Evolutionary conservation across 2,888 invertebrate species (phyloP), one percentile per base, ranked within the genome.

Genomic region (Nemurella pictetii): DNA sequence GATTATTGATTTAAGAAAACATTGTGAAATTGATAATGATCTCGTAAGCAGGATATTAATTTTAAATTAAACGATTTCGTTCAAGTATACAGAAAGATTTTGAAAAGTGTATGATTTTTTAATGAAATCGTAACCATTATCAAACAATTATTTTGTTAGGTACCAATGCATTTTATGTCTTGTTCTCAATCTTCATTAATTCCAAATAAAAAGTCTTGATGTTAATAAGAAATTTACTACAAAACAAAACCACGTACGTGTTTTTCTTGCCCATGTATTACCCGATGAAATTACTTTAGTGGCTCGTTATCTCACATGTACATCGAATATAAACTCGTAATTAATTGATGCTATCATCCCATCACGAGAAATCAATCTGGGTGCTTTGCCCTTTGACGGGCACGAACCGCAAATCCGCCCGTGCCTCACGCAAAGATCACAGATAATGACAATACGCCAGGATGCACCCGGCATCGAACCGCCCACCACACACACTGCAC

Each of bases 181-280:
- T 86, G 85, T 85, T 86, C 83, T 85, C 83, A 85, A 86, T 80
- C 85, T 86, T 86, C 84, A 85, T 84, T 85, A 82, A 85, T 83
- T 84, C 83, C 83, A 84, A 86, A 86, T 20, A 85, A 86, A 86
- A 80, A 86, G 86, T 86, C 86, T 86, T 86, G 86, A 85, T 86
- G 86, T 86, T 85, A n/a, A n/a, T n/a, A 86, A 85, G 81, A 55
- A 9, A 75, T 20, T 73, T 83, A 36, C 35, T 55, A 32, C 29
- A 25, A 72, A 75, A 75, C 26, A 20, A 7, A 36, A n/a, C 26
- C 28, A 75, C n/a, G n/a, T n/a, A 75, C 9, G 75, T 75, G 75
- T 75, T 7, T 75, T 26, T 75, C 26, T 75, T 75, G 5, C n/a
- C 75, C n/a, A n/a, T n/a, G n/a, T n/a, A n/a, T n/a, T n/a, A n/a